Evolutionary conservation across 2,797 vertebrate genomes (phyloP).

Genomic region (Thunnus albacares): DNA sequence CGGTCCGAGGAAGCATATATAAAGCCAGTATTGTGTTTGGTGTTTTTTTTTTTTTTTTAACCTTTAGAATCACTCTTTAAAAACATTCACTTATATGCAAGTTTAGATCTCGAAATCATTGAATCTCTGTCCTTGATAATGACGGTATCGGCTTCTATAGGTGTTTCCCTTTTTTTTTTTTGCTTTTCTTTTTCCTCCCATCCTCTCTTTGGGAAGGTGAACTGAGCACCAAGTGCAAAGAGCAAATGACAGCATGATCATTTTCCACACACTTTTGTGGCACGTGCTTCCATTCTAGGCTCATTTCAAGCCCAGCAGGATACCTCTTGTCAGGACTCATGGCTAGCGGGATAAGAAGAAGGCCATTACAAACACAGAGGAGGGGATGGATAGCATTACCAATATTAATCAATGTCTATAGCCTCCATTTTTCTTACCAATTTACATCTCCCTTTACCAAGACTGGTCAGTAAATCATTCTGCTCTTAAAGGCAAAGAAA

Average conservation of each 20-base stretch:
- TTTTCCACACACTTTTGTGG: conserved; percentile 88
- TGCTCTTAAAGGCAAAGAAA: conserved; percentile 80
- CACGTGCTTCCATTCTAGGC: conserved; percentile 94
- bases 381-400: conserved; percentile 89
- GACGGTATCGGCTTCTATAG: conserved; percentile 89
- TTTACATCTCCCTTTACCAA: conserved; percentile 90
- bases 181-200: not conserved
- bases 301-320: conserved; percentile 97
- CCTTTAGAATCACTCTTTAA: conserved; percentile 54
- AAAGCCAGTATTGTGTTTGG: conserved; percentile 94
- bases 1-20: conserved; percentile 85
- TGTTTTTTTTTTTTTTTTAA: conserved; percentile 50
- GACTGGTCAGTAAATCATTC: conserved; percentile 91
- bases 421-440: conserved; percentile 92
- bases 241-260: conserved; percentile 94
- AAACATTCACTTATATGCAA: conserved; percentile 74
- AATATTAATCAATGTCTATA: conserved; percentile 98
- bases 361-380: conserved; percentile 92
- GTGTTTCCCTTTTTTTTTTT: conserved; percentile 70
- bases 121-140: conserved; percentile 86
- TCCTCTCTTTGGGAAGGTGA: conserved; percentile 85
- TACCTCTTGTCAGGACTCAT: conserved; percentile 91
- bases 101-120: conserved; percentile 83
- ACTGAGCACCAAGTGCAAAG: conserved; percentile 90
- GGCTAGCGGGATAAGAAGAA: conserved; percentile 83